Base-by-base conservation (phyloP, 2,797 vertebrate species). In the Microctenopoma lineatum region DNA sequence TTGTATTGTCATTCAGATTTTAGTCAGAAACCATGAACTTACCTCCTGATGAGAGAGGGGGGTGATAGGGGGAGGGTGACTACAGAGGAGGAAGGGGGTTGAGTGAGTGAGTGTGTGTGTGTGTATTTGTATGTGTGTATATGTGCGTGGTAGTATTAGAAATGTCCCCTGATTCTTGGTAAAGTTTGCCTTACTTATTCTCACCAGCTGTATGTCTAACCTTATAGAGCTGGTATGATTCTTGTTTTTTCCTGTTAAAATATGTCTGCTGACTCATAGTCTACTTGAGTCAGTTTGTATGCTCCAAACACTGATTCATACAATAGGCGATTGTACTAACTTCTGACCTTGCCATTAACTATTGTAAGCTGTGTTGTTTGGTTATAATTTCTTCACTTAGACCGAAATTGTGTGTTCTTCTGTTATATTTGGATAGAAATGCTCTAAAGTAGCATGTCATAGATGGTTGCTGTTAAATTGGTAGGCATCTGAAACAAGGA, bases 31-130 rank as follows among this genome's bases (percentile, higher is more conserved):
- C 83, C 62, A 50, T 32, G 73, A 86, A 77, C 71, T 79, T 90
- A 87, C 87, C 91, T 92, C 91, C 90, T 75, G 85, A 85, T 81
- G 88, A 75, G 88, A 79, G 73, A 73, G 83, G 81, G 81, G 76
- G 69, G 80, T 71, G 74, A 78, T 10, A 39, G 90, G 81, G 81
- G 70, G 75, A 75, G 70, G 75, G 87, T 79, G 81, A 29, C 61
- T 56, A 55, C 13, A 62, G 82, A 87, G 80, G 77, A 91, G 89
- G 85, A 76, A 74, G 87, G 80, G 87, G 89, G 81, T 81, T 88
- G 81, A 79, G 73, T 83, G 44, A 2, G 3, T 46, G 44, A 18
- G 41, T 0, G 39, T 15, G 39, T 41, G 39, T 4, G 44, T 46
- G n/a, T 46, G 44, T 15, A 14, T 41, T 13, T 4, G 44, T 46